Conservation (phyloP, 1,140 invertebrate species). For the Drosophila eugracilis region DNA sequence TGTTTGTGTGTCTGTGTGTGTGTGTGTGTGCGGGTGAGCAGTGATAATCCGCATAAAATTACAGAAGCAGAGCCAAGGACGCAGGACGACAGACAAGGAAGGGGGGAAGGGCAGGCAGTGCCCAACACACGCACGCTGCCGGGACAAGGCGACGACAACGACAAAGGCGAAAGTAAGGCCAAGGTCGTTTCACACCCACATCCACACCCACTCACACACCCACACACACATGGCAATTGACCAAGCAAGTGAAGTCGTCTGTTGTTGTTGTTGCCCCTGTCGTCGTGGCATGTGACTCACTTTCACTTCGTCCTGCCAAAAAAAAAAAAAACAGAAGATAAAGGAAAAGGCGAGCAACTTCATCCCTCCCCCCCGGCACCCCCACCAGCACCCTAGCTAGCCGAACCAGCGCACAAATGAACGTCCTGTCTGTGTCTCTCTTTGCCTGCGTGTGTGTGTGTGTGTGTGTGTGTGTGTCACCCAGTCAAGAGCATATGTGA, state of each 20-base stretch:
- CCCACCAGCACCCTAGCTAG: too few species aligned
- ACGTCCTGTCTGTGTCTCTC: conserved; percentile 45
- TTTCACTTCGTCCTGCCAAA: conserved; percentile 54
- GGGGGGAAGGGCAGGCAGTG: conserved; percentile 22
- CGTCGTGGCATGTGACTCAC: conserved; percentile 64
- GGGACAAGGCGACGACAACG: conserved; percentile 14
- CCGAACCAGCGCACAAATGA: conserved; percentile 52
- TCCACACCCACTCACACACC: conserved; percentile 19
- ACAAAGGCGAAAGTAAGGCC: conserved; percentile 72
- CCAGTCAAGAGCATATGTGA: conserved; percentile 74
- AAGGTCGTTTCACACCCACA: conserved; percentile 67
- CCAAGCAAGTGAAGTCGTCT: conserved; percentile 64
- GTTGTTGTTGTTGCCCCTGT: conserved; percentile 10
- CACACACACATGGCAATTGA: conserved; percentile 65
- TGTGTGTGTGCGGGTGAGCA: conserved; percentile 19
- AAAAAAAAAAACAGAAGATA: conserved; percentile 22
- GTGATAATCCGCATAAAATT: conserved; percentile 84
- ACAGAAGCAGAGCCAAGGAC: conserved; percentile 50
- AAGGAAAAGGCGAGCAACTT: conserved; percentile 24
- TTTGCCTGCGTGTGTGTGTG: conserved; percentile 7
- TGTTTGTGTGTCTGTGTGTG: conserved; percentile 4
- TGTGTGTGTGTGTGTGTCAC: conserved; percentile 56
- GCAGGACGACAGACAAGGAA: not conserved
- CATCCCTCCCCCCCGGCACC: conserved; percentile 3
- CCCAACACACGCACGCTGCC: conserved; percentile 41